phyloP scores from a whole-genome alignment of 2,888 invertebrate species.

The Imbricaverruca yamaguchii region DNA sequence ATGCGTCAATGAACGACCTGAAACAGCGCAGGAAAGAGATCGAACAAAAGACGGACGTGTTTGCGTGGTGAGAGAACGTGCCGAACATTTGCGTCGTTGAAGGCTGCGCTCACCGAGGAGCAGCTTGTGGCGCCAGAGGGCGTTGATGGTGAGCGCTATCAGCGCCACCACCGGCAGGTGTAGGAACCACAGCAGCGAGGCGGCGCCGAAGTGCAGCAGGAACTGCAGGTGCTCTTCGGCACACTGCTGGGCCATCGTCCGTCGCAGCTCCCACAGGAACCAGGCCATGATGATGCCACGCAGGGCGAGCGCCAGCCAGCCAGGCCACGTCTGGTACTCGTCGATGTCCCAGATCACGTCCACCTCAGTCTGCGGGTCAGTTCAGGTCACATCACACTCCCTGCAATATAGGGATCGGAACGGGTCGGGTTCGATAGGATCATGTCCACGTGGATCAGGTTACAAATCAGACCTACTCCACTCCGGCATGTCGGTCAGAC shows the following conservation, averaged over 20 bases:
- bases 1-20: too few relatives aligned
- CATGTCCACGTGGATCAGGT: too few relatives aligned
- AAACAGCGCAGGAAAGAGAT: too few relatives aligned
- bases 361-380: constrained; percentile 70
- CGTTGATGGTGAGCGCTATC: constrained; percentile 84
- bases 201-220: constrained; percentile 91
- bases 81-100: too few relatives aligned
- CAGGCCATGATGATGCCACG: constrained; percentile 78
- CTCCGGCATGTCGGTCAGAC: too few relatives aligned
- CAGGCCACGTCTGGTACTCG: constrained; percentile 96
- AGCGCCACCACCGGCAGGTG: constrained; percentile 91
- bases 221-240: constrained; percentile 82
- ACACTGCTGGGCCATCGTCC: constrained; percentile 71
- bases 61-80: too few relatives aligned
- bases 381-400: too few relatives aligned
- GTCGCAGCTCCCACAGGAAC: constrained; percentile 67
- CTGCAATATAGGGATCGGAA: too few relatives aligned
- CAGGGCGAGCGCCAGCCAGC: constrained; percentile 84
- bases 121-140: constrained; percentile 92
- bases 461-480: too few relatives aligned
- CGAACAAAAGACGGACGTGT: too few relatives aligned
- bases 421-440: too few relatives aligned
- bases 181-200: constrained; percentile 96
- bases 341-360: constrained; percentile 93
- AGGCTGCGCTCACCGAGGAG: constrained; percentile 60